These are phyloP conservation scores for Troides oblongomaculatus DNA, from an alignment of 2,888 invertebrate species.

Conservation along the genomic window DNA sequence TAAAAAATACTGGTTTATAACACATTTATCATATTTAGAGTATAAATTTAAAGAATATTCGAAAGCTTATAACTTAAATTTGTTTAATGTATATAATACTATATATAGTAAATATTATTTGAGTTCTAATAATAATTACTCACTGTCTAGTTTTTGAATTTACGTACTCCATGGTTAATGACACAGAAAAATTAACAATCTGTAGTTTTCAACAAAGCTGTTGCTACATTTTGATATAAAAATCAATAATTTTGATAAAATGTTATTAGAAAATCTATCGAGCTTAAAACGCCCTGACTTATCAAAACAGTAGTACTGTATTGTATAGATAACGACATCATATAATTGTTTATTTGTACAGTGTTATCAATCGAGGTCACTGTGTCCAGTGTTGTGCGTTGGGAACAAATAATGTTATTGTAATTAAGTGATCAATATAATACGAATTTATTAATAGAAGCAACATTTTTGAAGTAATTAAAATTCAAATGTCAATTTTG, in stretches of 20 bases:
- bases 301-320: conserved; percentile 13
- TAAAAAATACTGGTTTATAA: too few relatives aligned
- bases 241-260: not conserved
- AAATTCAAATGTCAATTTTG: conserved; percentile 7
- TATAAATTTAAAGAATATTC: too few relatives aligned
- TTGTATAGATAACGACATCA: conserved; percentile 16
- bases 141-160: conserved; percentile 13
- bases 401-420: not conserved
- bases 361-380: conserved; percentile 26
- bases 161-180: conserved; percentile 17
- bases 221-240: not conserved
- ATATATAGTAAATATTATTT: not conserved
- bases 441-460: not conserved
- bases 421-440: not conserved
- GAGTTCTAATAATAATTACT: conserved; percentile 8
- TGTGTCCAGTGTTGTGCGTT: conserved; percentile 17
- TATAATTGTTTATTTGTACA: conserved; percentile 22
- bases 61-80: not conserved
- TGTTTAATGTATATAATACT: not conserved
- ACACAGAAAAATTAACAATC: not conserved
- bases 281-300: conserved; percentile 6
- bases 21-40: too few relatives aligned
- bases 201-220: not conserved
- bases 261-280: not conserved
- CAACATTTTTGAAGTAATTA: not conserved